Base-by-base conservation (phyloP, 2,113 vertebrate genomes). In the Thryonomys swinderianus region DNA sequence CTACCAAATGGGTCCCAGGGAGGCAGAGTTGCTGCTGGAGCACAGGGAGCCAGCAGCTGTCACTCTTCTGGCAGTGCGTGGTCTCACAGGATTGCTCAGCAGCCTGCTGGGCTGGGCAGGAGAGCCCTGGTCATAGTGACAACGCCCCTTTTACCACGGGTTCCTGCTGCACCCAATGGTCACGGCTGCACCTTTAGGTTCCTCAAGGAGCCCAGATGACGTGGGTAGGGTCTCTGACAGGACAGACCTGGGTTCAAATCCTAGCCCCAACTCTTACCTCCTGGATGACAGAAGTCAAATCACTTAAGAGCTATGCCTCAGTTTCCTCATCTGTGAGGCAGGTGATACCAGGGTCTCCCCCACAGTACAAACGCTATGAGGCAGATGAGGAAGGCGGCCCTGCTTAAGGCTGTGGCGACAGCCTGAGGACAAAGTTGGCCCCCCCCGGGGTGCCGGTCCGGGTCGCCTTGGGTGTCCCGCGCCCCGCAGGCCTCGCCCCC, bases 391-490 rank as follows among this genome's bases (percentile, higher is more conserved):
- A 14, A 80, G 64, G 64, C 40, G 30, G 55, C 74, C 61, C 37
- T 14, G 53, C 48, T 59, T 20, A 16, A 2, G 61, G 82, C 95
- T 45, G 80, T n/a, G 30, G 48, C 78, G 45, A 40, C 42, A 40
- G 88, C 86, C 82, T n/a, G 21, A 2, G 0, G 66, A 85, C 73
- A 93, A 96, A 97, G 96, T 96, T 96, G 88, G 48, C 34, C 62
- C 66, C 85, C 74, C 14, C 73, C 42, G 67, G 51, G 42, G 89
- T 21, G 74, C 30, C 42, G 42, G 9, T 74, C 55, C 89, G 6
- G 88, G 69, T 53, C 30, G 57, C 71, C 61, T 3, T 6, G 30
- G 5, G n/a, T 14, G 64, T 14, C 69, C 14, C 21, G 88, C 14
- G 81, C 64, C 76, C 17, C 37, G 3, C 57, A 40, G 1, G 2